Conservation (phyloP, 2,797 vertebrate genomes). For the Peromyscus attwateri region DNA sequence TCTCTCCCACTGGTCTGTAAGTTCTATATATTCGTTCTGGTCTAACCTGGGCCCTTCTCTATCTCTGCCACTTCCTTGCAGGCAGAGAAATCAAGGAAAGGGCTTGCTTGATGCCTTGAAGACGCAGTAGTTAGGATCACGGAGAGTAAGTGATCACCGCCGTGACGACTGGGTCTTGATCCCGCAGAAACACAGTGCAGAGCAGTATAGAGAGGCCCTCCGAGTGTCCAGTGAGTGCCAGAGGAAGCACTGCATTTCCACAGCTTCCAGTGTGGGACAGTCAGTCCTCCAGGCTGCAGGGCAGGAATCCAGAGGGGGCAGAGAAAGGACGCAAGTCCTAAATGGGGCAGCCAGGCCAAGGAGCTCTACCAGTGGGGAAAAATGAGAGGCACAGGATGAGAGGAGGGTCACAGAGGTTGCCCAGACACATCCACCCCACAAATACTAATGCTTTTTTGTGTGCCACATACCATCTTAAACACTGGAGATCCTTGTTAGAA, state of each 20-base stretch:
- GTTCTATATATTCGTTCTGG: not conserved
- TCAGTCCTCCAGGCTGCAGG: not conserved
- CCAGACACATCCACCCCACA: not conserved
- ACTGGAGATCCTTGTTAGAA: not conserved
- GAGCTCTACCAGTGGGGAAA: not conserved
- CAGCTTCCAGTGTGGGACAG: not conserved
- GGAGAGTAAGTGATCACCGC: not conserved
- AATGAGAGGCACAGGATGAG: not conserved
- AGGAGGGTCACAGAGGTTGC: not conserved
- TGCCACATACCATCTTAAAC: not conserved
- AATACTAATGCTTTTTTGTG: not conserved
- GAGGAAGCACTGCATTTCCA: not conserved
- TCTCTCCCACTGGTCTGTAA: constrained; percentile 17
- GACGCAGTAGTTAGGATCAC: not conserved
- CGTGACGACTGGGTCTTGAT: not conserved
- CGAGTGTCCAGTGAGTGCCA: not conserved
- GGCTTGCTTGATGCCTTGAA: not conserved
- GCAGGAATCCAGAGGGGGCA: not conserved
- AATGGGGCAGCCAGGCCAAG: not conserved
- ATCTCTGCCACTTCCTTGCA: not conserved
- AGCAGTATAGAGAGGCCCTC: not conserved
- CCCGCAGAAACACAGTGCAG: not conserved
- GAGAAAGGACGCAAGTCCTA: not conserved
- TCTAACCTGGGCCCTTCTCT: not conserved
- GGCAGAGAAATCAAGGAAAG: constrained; percentile 34